phyloP scores from a whole-genome alignment of 2,797 vertebrate species.

The Parauchenoglanis ngamensis region DNA sequence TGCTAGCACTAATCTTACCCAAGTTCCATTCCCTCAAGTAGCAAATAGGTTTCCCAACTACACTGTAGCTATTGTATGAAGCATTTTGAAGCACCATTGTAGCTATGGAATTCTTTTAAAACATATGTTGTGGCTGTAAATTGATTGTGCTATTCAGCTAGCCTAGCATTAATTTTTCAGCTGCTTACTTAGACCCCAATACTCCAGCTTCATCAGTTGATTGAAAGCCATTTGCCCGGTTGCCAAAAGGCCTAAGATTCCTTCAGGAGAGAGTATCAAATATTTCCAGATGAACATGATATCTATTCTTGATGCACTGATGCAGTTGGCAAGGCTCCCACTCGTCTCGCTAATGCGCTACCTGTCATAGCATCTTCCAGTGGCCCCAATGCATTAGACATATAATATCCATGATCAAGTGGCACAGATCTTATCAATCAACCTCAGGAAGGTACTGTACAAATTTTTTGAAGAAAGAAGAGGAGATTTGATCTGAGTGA shows the following conservation, averaged over 20 bases:
- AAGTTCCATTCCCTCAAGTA: background rate
- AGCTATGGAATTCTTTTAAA: background rate
- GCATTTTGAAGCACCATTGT: background rate
- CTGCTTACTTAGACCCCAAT: slow-evolving; percentile 22
- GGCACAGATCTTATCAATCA: slow-evolving; percentile 74
- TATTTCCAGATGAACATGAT: slow-evolving; percentile 72
- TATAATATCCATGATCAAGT: slow-evolving; percentile 77
- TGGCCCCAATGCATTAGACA: slow-evolving; percentile 79
- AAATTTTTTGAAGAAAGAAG: slow-evolving; percentile 64
- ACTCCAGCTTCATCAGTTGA: slow-evolving; percentile 40
- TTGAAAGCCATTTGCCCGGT: slow-evolving; percentile 51
- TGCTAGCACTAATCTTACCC: background rate
- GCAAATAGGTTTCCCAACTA: slow-evolving; percentile 3
- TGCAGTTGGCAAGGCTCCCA: slow-evolving; percentile 67
- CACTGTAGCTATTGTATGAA: background rate
- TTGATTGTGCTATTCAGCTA: background rate
- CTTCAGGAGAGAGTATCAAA: slow-evolving; percentile 54
- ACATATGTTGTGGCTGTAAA: background rate
- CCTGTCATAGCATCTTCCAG: slow-evolving; percentile 75
- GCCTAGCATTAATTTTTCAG: slow-evolving; percentile 46
- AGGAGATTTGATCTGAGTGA: slow-evolving; percentile 22
- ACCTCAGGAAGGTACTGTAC: slow-evolving; percentile 68
- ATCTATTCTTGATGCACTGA: slow-evolving; percentile 71
- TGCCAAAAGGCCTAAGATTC: slow-evolving; percentile 53
- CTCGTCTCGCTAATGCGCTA: slow-evolving; percentile 60